Conservation (phyloP, 1,140 invertebrate species). For the Drosophila neocordata region DNA sequence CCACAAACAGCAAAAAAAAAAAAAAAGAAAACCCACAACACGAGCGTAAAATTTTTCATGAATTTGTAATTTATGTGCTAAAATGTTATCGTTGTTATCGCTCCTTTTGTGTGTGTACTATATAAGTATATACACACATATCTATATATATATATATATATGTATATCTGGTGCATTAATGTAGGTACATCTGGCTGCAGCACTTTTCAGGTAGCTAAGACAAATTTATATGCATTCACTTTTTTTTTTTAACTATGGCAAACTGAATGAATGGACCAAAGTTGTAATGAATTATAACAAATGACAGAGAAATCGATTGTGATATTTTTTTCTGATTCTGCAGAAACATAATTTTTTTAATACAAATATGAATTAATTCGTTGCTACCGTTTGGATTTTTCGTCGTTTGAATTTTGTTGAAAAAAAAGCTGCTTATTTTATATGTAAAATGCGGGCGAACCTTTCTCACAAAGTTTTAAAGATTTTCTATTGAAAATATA, state of each 20-base stretch:
- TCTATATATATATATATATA: background rate
- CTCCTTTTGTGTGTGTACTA: conserved; percentile 57
- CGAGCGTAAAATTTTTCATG: conserved; percentile 77
- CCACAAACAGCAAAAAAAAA: conserved; percentile 33
- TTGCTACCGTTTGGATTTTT: conserved; percentile 17
- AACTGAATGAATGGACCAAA: background rate
- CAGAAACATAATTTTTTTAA: background rate
- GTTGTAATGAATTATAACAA: conserved; percentile 18
- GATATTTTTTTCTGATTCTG: background rate
- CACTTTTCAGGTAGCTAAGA: conserved; percentile 1
- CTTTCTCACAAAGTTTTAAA: conserved; percentile 41
- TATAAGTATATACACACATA: conserved; percentile 10
- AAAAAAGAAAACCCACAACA: conserved; percentile 64
- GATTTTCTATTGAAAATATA: conserved; percentile 7
- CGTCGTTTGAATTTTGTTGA: background rate
- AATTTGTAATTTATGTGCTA: conserved; percentile 80
- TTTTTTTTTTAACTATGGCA: background rate
- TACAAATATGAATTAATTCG: conserved; percentile 23
- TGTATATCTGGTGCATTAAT: background rate
- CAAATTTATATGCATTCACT: conserved; percentile 12
- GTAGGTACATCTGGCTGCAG: background rate
- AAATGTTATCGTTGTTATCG: conserved; percentile 80
- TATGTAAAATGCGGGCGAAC: background rate
- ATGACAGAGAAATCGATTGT: conserved; percentile 4
- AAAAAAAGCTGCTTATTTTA: background rate